Base-by-base conservation (phyloP, 1,140 invertebrate genomes). In the Achatina immaculata region DNA sequence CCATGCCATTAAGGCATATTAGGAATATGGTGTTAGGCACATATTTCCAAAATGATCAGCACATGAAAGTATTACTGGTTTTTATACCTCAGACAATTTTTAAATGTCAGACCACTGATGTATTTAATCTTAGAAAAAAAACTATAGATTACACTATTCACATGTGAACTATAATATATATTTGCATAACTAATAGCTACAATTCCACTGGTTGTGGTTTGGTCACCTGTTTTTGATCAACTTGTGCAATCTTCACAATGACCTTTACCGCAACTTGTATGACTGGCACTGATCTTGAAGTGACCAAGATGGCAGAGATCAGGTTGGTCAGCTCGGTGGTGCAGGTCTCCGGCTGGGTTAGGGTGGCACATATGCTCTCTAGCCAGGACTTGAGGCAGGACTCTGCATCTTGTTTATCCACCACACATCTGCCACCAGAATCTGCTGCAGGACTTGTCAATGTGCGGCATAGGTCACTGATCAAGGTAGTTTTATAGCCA, bases 191-290 rank as follows among this genome's bases (percentile, higher is more conserved):
- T n/a, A n/a, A n/a, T n/a, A n/a, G n/a, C n/a, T n/a, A n/a, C n/a
- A n/a, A n/a, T n/a, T n/a, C n/a, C n/a, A n/a, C n/a, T n/a, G n/a
- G n/a, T n/a, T n/a, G n/a, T n/a, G n/a, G n/a, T 31, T 55, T 65
- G 55, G 48, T 65, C 0, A 83, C 79, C 72, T 80, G 78, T 43
- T 58, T 76, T 9, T 58, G 77, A 38, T 79, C 81, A 62, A 80
- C 31, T 2, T 42, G 45, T 28, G 81, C 81, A 11, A 82, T 73
- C 0, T 78, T 69, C 6, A 74, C 65, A 11, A 82, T 69, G 2
- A 78, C 75, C 3, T 72, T 68, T 14, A 82, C 38, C 3, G 75
- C 81, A 38, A 43, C 36, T n/a, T 55, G 28, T n/a, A 34, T 58
- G 31, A 82, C 75, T 36, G 24, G 48, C 6, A 19, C 16, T 11